These are phyloP conservation scores for Monopis laevigella DNA, from an alignment of 2,888 invertebrate genomes.

Conservation along the genomic window DNA sequence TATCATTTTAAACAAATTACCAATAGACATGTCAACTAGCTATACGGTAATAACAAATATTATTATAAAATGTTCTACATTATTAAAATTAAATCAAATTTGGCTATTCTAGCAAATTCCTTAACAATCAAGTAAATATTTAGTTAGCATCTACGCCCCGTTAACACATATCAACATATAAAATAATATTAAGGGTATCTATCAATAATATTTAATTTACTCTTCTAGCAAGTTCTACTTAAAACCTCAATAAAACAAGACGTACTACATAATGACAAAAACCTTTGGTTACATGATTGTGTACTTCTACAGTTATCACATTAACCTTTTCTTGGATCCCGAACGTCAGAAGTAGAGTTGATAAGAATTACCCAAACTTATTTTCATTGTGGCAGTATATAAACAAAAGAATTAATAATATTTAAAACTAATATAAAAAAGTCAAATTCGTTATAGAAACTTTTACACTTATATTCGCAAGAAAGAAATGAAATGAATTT, in stretches of 20 bases:
- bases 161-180: conserved; percentile 39
- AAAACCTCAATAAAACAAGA: not conserved
- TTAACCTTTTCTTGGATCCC: conserved; percentile 6
- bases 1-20: not conserved
- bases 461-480: no score
- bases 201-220: conserved; percentile 5
- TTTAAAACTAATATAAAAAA: no score
- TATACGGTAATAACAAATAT: conserved; percentile 1
- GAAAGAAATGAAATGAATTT: no score
- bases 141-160: conserved; percentile 65
- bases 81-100: not conserved
- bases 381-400: no score
- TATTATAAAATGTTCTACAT: conserved; percentile 5
- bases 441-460: no score
- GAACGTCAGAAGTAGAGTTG: no score
- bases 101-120: conserved; percentile 9
- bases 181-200: conserved; percentile 4
- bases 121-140: not conserved
- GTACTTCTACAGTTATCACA: conserved; percentile 8
- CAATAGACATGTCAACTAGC: conserved; percentile 8
- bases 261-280: conserved; percentile 4
- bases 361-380: no score
- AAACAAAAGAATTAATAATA: no score
- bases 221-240: conserved; percentile 5
- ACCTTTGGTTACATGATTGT: no score